These are phyloP conservation scores for Girardia tigrina DNA, from an alignment of 2,888 invertebrate species.

Conservation along the genomic window DNA sequence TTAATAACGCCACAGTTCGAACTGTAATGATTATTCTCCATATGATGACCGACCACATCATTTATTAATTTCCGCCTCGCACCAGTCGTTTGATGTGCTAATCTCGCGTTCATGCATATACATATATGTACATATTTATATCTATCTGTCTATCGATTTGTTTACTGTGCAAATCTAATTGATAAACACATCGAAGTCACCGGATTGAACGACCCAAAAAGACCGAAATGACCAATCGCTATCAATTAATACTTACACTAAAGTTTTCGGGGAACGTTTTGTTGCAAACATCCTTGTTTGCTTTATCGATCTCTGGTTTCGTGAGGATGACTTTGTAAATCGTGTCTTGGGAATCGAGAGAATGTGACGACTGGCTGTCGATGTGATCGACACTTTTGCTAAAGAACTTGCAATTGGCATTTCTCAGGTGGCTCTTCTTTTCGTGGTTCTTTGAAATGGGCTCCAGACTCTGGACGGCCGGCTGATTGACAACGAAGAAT, in stretches of 20 bases:
- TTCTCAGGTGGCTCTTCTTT: background rate
- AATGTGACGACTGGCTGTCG: background rate
- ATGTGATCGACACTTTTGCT: background rate
- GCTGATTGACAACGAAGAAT: conserved; percentile 6
- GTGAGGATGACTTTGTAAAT: background rate
- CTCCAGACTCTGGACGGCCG: background rate
- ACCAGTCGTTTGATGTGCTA: too few species aligned
- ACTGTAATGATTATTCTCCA: too few species aligned
- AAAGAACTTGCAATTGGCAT: background rate
- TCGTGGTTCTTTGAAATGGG: too few species aligned
- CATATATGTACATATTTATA: too few species aligned
- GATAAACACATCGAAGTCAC: too few species aligned
- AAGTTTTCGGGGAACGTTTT: background rate
- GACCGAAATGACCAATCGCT: background rate
- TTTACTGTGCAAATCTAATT: too few species aligned
- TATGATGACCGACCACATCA: too few species aligned
- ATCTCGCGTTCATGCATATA: too few species aligned
- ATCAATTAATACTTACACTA: background rate
- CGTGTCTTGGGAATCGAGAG: background rate
- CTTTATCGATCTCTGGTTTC: conserved; percentile 8
- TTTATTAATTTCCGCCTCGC: too few species aligned
- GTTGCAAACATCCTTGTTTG: background rate
- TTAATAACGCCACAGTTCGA: too few species aligned
- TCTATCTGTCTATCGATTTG: too few species aligned
- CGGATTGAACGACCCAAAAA: too few species aligned